Evolutionary conservation across 2,797 vertebrate genomes (phyloP).

Genomic region (Odontamblyopus rebecca): DNA sequence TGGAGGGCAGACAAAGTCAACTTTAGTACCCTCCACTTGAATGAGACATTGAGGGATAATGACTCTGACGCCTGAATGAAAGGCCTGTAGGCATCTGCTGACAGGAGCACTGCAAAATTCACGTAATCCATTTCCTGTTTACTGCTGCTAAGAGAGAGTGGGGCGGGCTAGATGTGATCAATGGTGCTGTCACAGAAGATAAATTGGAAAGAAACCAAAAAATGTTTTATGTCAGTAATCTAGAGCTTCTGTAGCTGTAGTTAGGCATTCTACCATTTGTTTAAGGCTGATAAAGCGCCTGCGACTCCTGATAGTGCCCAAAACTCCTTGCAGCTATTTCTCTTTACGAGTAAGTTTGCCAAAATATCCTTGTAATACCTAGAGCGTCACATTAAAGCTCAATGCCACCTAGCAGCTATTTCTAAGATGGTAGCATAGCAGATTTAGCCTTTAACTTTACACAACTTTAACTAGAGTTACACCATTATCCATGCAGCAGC

Average conservation of each 20-base stretch:
- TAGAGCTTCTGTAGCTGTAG: conserved; percentile 61
- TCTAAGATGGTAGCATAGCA: conserved; percentile 36
- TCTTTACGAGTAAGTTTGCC: conserved; percentile 54
- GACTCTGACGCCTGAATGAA: conserved; percentile 64
- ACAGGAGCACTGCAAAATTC: conserved; percentile 54
- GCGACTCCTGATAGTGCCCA: conserved; percentile 62
- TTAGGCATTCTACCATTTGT: conserved; percentile 73
- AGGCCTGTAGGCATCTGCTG: conserved; percentile 53
- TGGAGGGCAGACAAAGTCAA: conserved; percentile 70
- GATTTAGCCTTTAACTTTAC: conserved; percentile 20
- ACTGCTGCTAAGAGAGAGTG: conserved; percentile 35
- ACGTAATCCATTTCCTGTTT: conserved; percentile 58
- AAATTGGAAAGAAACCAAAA: conserved; percentile 62
- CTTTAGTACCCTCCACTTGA: conserved; percentile 59
- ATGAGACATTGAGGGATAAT: conserved; percentile 62
- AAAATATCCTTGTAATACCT: conserved; percentile 58
- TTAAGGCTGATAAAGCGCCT: conserved; percentile 72
- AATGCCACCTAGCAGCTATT: conserved; percentile 44
- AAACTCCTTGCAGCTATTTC: conserved; percentile 60
- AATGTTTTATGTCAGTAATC: conserved; percentile 69
- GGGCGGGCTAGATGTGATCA: conserved; percentile 63
- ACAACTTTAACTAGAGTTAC: conserved; percentile 17
- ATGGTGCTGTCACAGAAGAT: conserved; percentile 67
- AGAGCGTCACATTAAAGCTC: conserved; percentile 45
- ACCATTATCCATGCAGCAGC: conserved; percentile 18